Evolutionary conservation across 64 coral and sea anemone genomes (phyloP), one percentile per base, ranked within the genome.

Genomic region (Exaiptasia diaphana): DNA sequence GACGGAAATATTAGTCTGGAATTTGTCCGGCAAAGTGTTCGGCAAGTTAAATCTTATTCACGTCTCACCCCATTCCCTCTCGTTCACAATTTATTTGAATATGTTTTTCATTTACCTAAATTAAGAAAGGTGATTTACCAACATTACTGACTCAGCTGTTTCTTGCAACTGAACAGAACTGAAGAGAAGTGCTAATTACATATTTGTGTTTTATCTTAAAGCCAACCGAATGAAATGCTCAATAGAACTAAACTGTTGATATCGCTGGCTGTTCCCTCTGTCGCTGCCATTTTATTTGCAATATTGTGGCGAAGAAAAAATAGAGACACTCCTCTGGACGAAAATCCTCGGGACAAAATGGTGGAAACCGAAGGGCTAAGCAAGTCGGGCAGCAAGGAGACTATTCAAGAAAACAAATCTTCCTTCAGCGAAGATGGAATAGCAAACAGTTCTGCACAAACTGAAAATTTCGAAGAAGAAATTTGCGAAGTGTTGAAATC

Each of bases 271-370:
- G 38, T 94, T 0, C 71, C 87, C 50, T 75, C 85, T 20, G n/a
- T 86, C 21, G 86, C 91, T 74, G 76, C 91, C 37, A 89, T 94
- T 20, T 43, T 94, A 10, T 48, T 94, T 15, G 80, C 74, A 14
- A 77, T 94, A 74, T 32, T 94, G 65, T 94, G 91, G 91, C 28
- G 76, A 10, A 82, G 73, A 79, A 89, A 54, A 21, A 87, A 83
- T 8, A 67, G 29, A 25, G 78, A 93, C 30, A 35, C 38, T 20
- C 29, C 58, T 62, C 38, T 35, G 0, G 38, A 65, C 52, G 11
- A 65, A 37, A 65, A 18, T 15, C 58, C n/a, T n/a, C n/a, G n/a
- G n/a, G n/a, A n/a, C n/a, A n/a, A n/a, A n/a, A n/a, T n/a, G n/a
- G n/a, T n/a, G n/a, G 38, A 34, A 2, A 35, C 13, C 22, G 61